Evolutionary conservation across 2,888 invertebrate species (phyloP), one percentile per base, ranked within the genome.

Genomic region (Yponomeuta malinellus): DNA sequence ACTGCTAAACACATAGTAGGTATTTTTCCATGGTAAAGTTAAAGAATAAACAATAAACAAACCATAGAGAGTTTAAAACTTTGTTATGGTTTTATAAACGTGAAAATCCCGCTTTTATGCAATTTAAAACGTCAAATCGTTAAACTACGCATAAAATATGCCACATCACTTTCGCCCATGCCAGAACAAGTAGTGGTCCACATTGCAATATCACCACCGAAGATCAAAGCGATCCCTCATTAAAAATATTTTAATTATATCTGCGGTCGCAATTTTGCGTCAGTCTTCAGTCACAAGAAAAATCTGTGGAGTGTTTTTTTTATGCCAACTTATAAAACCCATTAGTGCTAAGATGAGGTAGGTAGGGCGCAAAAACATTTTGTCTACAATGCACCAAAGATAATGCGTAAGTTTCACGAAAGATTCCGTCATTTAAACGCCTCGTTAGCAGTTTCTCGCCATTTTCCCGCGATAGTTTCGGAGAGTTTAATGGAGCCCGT

Each of bases 181-280:
- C 29, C 31, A 23, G 63, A 8, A 43, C 1, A 59, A 59, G 52
- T 15, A 12, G 64, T 64, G 31, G 9, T 33, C 12, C 33, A 33
- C 12, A 43, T 43, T 43, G 43, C 43, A 43, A 63, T 6, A 15
- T 63, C 63, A 63, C 63, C 0, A 15, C 23, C n/a, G 10, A 73
- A 71, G 70, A 71, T 72, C 73, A 74, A 72, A 74, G 70, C 71
- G 74, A 73, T 72, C 72, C 75, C 79, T 79, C 78, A 79, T 81
- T 81, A 79, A 81, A 80, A 78, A 78, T 74, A 76, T 78, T 78
- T 78, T 76, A 76, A 76, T 71, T 74, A 73, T 74, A 76, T 74
- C 59, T 66, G 59, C 48, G 52, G 37, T n/a, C 66, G 33, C n/a
- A 23, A n/a, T 48, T 33, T 48, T n/a, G n/a, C 64, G 23, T 43